Evolutionary conservation across 2,888 invertebrate genomes (phyloP).

Genomic region (Brachyptera risi): DNA sequence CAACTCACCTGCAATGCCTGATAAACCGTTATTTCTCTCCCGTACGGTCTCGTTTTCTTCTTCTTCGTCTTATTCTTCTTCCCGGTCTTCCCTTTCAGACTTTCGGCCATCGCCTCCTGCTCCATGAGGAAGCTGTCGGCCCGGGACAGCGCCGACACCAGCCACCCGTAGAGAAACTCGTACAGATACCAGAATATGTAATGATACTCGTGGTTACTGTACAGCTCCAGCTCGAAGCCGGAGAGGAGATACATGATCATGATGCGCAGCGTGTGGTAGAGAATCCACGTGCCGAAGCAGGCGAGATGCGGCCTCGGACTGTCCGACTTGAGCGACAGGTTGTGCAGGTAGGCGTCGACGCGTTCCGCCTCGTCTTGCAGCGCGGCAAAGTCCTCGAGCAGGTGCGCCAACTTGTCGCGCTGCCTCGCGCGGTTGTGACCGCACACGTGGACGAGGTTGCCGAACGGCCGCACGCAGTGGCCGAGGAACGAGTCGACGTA

Average conservation of each 20-base stretch:
- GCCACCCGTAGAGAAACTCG: conserved; percentile 91
- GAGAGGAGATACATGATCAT: conserved; percentile 93
- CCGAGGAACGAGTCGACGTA: conserved; percentile 85
- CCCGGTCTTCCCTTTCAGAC: conserved; percentile 49
- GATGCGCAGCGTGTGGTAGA: conserved; percentile 87
- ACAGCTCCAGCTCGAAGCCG: conserved; percentile 92
- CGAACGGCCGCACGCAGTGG: conserved; percentile 83
- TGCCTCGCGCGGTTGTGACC: conserved; percentile 95
- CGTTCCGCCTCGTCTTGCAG: conserved; percentile 82
- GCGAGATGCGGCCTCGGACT: conserved; percentile 69
- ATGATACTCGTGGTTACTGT: conserved; percentile 93
- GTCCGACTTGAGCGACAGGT: conserved; percentile 62
- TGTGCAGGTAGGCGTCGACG: conserved; percentile 78
- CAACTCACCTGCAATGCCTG: conserved; percentile 66
- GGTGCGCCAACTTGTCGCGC: conserved; percentile 84
- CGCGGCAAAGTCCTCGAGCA: conserved; percentile 85
- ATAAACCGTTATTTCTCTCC: conserved; percentile 78
- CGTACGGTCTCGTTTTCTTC: conserved; percentile 66
- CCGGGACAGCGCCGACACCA: conserved; percentile 83
- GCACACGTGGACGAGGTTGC: conserved; percentile 78
- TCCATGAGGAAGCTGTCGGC: conserved; percentile 82
- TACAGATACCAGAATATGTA: conserved; percentile 96
- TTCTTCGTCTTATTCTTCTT: conserved; percentile 53
- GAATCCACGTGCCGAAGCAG: conserved; percentile 91
- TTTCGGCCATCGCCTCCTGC: conserved; percentile 59